phyloP scores from a whole-genome alignment of 2,113 vertebrate species.

The Xenopus tropicalis region UCB_Xtro_10.0 CM004443.2:91406001-91406500 shows the following conservation, averaged over 20 bases:
- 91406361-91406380: neutral
- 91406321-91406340: constrained; percentile 93
- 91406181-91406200: constrained; percentile 94
- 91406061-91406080: constrained; percentile 94
- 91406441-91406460: no score
- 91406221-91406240: constrained; percentile 99
- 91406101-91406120: constrained; percentile 87
- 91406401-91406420: no score
- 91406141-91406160: constrained; percentile 88
- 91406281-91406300: constrained; percentile 95
- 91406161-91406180: constrained; percentile 95
- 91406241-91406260: constrained; percentile 95
- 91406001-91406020: no score
- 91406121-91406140: constrained; percentile 95
- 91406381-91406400: no score
- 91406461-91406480: no score
- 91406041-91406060: neutral
- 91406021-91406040: neutral
- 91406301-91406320: constrained; percentile 97
- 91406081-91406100: constrained; percentile 95
- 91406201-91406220: constrained; percentile 98
- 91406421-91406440: no score
- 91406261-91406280: constrained; percentile 93
- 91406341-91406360: constrained; percentile 84
- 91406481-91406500: no score